These are phyloP conservation scores for Chelon labrosus DNA, from an alignment of 2,797 vertebrate species.

Conservation along the genomic window DNA sequence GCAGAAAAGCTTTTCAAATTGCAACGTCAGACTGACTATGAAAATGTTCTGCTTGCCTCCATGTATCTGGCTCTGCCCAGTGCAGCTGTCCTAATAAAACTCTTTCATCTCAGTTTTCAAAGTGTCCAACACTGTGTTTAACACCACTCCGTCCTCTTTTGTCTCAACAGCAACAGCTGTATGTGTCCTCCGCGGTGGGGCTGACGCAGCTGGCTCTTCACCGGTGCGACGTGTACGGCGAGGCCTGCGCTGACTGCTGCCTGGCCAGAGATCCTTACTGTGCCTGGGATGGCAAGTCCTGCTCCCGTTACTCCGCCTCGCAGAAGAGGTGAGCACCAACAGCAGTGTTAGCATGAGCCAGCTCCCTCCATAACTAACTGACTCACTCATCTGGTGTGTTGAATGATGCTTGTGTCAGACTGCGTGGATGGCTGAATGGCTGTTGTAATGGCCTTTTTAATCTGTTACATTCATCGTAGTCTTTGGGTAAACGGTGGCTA, in stretches of 20 bases:
- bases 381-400: not conserved
- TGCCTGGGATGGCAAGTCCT: slow-evolving; percentile 97
- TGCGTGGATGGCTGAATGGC: slow-evolving; percentile 55
- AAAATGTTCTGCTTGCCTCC: not conserved
- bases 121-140: not conserved
- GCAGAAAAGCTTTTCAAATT: too few relatives aligned
- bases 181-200: slow-evolving; percentile 91
- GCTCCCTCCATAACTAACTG: slow-evolving; percentile 48
- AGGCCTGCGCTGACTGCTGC: slow-evolving; percentile 97
- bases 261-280: slow-evolving; percentile 97
- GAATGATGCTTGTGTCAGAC: slow-evolving; percentile 1
- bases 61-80: not conserved
- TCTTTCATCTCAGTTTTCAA: not conserved
- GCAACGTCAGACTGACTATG: not conserved
- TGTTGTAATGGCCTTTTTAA: slow-evolving; percentile 32
- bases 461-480: not conserved
- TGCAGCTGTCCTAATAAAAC: not conserved
- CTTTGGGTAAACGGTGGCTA: slow-evolving; percentile 17
- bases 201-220: slow-evolving; percentile 96
- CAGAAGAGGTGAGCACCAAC: slow-evolving; percentile 91
- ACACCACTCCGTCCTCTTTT: not conserved
- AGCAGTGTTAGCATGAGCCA: slow-evolving; percentile 33
- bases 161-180: slow-evolving; percentile 94
- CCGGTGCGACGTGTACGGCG: slow-evolving; percentile 94
- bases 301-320: slow-evolving; percentile 94